phyloP scores from a whole-genome alignment of 2,888 invertebrate species.

The Zygogramma bicolorata region DNA sequence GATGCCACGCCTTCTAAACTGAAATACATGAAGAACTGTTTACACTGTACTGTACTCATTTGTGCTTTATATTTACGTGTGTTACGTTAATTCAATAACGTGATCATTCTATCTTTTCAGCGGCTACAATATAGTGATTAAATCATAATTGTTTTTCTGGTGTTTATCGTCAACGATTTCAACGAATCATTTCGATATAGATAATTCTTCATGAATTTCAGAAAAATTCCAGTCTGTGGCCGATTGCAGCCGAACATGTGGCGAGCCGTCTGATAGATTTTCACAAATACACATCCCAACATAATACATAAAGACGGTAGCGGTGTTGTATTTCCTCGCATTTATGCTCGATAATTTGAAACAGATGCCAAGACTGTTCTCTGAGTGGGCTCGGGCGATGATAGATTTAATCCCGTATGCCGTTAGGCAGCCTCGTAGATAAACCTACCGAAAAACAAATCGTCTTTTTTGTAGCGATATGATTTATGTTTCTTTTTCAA shows the following conservation, averaged over 20 bases:
- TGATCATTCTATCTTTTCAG: no score
- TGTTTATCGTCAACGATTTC: no score
- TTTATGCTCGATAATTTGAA: constrained; percentile 35
- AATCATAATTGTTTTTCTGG: no score
- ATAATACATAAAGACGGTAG: constrained; percentile 17
- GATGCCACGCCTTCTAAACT: no score
- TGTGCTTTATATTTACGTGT: no score
- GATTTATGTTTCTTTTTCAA: background rate
- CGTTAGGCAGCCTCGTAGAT: constrained; percentile 29
- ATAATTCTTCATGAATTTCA: background rate
- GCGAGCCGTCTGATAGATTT: constrained; percentile 29
- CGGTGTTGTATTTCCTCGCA: constrained; percentile 21
- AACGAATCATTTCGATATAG: no score
- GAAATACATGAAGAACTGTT: no score
- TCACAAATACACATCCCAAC: constrained; percentile 32
- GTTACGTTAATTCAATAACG: no score
- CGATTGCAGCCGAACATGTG: background rate
- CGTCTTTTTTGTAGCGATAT: constrained; percentile 2
- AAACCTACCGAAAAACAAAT: constrained; percentile 22
- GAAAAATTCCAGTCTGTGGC: background rate
- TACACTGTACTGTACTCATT: no score
- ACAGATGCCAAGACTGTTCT: constrained; percentile 34
- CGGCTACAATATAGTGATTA: no score
- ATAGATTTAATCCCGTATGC: constrained; percentile 35
- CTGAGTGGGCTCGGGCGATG: constrained; percentile 30